Conservation (phyloP, 1,140 invertebrate species). For the Drosophila gunungcola region DNA sequence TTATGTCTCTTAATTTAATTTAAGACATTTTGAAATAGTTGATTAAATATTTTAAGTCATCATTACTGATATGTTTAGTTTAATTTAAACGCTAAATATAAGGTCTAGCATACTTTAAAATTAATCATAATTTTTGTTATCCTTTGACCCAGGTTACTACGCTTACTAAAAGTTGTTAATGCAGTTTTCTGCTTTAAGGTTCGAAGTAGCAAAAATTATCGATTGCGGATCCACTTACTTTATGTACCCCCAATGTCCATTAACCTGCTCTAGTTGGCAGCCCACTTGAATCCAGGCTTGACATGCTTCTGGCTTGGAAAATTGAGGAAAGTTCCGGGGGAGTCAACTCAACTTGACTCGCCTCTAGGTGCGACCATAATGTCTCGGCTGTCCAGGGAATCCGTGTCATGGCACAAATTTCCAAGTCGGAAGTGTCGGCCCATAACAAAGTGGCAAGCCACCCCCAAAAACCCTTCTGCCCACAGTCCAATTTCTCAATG, state of each 20-base stretch:
- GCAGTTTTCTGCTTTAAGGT: slow-evolving; percentile 19
- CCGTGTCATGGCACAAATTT: slow-evolving; percentile 61
- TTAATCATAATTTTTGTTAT: too few relatives aligned
- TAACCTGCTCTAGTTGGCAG: slow-evolving; percentile 59
- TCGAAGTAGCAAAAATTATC: slow-evolving; percentile 25
- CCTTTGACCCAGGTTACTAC: background rate
- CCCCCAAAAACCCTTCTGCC: slow-evolving; percentile 1
- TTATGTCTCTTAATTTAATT: too few relatives aligned
- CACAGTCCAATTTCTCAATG: slow-evolving; percentile 25
- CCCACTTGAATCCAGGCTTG: slow-evolving; percentile 48
- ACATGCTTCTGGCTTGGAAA: slow-evolving; percentile 36
- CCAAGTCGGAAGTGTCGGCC: slow-evolving; percentile 54
- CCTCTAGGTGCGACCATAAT: slow-evolving; percentile 58
- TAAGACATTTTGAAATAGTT: too few relatives aligned
- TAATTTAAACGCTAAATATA: too few relatives aligned
- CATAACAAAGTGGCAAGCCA: slow-evolving; percentile 45
- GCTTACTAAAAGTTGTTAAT: slow-evolving; percentile 2
- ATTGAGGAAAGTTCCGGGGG: slow-evolving; percentile 22
- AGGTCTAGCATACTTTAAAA: too few relatives aligned
- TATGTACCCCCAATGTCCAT: slow-evolving; percentile 24
- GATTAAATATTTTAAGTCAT: too few relatives aligned
- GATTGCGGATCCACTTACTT: slow-evolving; percentile 25
- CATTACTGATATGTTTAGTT: too few relatives aligned
- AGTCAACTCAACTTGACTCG: slow-evolving; percentile 39
- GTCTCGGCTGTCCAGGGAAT: slow-evolving; percentile 41